Base-by-base conservation (phyloP, 1,140 invertebrate genomes). In the Drosophila tsacasi region DNA sequence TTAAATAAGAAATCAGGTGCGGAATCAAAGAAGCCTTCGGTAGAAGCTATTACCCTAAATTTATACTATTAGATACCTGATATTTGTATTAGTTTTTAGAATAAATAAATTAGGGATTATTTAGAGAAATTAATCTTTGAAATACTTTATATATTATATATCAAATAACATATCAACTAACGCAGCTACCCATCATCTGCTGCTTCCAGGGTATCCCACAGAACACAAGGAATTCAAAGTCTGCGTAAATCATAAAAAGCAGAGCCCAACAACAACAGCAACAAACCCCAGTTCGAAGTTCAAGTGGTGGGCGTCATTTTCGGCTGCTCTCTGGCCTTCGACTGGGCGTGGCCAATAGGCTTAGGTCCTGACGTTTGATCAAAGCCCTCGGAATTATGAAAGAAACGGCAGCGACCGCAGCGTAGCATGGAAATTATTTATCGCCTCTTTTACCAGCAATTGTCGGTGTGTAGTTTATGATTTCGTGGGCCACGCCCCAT, bases 321-420 rank as follows among this genome's bases (percentile, higher is more conserved):
- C 9, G 27, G 39, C 21, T 49, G 32, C 37, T 15, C 42, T 60
- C 42, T 63, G 71, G 46, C 21, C 25, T 25, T 4, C 4, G 25
- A n/a, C n/a, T 30, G 61, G 61, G 65, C 49, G 76, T 67, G 61
- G 65, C 63, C 75, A 81, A 85, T 78, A 81, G 82, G 83, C 83
- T 87, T 87, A 80, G 64, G 74, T 58, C 57, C 54, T 87, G 83
- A 86, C 83, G 83, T 86, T 79, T 86, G 83, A 85, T 85, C 83
- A 86, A 85, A 86, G 75, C 79, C 69, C 81, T 60, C 50, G 65
- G 83, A 86, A 87, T 87, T 86, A 86, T 86, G 83, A 86, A 80
- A 69, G 83, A 78, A 52, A 35, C 49, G 12, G 35, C 65, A 52
- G 64, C 67, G 32, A 63, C 75, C 59, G 62, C 76, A 83, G 69